Conservation (phyloP, 2,113 vertebrate species). For the Emydocephalus ijimae region DNA sequence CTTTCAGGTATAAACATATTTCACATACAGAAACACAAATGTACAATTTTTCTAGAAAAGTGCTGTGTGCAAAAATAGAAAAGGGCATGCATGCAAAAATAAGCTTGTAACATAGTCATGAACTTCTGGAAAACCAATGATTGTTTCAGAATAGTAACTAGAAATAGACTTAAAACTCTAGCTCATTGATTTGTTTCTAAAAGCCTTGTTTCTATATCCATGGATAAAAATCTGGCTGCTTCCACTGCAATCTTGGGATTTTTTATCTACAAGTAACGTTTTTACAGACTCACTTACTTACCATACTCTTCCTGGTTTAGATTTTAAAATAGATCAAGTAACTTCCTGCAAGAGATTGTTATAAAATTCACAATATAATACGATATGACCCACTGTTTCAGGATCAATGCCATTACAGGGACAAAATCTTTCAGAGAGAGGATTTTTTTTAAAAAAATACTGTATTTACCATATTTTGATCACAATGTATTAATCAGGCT, state of each 20-base stretch:
- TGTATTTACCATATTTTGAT: not conserved
- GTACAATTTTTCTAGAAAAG: not conserved
- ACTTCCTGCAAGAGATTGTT: not conserved
- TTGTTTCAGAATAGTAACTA: not conserved
- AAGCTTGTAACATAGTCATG: not conserved
- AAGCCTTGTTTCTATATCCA: not conserved
- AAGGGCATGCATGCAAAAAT: not conserved
- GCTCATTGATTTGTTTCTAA: not conserved
- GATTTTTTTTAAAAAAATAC: not conserved
- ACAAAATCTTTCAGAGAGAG: not conserved
- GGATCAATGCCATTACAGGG: not conserved
- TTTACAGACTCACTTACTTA: not conserved
- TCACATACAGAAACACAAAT: not conserved
- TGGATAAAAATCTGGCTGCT: not conserved
- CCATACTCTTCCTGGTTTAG: not conserved
- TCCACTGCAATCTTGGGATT: not conserved
- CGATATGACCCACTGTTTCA: not conserved
- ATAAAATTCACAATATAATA: not conserved
- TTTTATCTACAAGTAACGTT: not conserved
- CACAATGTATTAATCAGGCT: not conserved
- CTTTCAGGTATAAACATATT: not conserved
- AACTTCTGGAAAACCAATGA: not conserved
- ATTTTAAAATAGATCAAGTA: not conserved
- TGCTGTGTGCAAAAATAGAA: not conserved
- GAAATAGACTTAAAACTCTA: not conserved